Evolutionary conservation across 2,797 vertebrate species (phyloP), one percentile per base, ranked within the genome.

Genomic region (Enteromius thamalakanensis): DNA sequence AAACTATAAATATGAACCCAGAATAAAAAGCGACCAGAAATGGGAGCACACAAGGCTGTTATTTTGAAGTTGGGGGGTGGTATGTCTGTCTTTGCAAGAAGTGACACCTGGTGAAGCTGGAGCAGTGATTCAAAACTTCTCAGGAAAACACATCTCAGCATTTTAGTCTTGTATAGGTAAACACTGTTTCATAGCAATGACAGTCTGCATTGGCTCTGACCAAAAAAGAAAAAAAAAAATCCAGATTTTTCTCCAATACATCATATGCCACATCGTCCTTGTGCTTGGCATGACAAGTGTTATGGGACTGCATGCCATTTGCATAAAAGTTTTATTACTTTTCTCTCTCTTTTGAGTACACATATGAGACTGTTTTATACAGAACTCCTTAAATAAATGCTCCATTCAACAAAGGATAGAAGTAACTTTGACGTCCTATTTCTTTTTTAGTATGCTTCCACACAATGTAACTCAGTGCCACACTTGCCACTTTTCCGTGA

Each of bases 361-460:
- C 69, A 23, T 29, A 23, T 58, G 49, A 68, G 47, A 68, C 60
- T 34, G 23, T 37, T 32, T 40, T 19, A 71, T 34, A 45, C 2
- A 6, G 49, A 34, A n/a, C 14, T 76, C 55, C 75, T 42, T 51
- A 70, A 71, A 71, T 58, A 78, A 71, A 83, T 51, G 26, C 19
- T 60, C 21, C 34, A 62, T 58, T 69, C 42, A 58, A 8, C 64
- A 29, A 64, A 76, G 45, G 21, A 84, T 40, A 21, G 45, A 84
- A 75, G 10, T 76, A 49, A 60, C 83, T 85, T 80, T 85, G 23
- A 80, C 21, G 23, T 69, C 14, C 37, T 40, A 85, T 85, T 80
- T 76, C 49, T 26, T 76, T 80, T 70, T 47, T 45, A 34, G 40
- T 42, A 21, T 76, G n/a, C 53, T 71, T 80, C 32, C 15, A 49